Conservation (phyloP, 2,113 vertebrate species). For the Malurus elegans region DNA sequence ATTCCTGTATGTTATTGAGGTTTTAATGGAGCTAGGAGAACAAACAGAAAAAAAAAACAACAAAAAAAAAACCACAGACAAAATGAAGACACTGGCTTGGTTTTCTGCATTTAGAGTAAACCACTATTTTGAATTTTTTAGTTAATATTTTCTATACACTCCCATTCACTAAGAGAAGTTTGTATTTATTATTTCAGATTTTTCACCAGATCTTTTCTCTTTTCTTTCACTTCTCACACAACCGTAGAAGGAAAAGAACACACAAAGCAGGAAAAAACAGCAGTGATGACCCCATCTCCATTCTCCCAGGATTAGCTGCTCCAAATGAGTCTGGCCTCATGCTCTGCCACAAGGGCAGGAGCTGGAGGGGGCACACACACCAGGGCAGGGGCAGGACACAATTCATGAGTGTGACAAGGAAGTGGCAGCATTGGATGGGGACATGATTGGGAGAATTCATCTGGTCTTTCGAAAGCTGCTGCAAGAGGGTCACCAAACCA, state of each 20-base stretch:
- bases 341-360: not conserved
- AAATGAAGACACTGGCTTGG: not conserved
- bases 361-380: not conserved
- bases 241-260: not conserved
- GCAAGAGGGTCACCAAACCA: not conserved
- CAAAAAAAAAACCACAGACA: not conserved
- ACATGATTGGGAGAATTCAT: fast-evolving
- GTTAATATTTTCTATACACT: not conserved
- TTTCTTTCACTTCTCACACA: fast-evolving
- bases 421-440: not conserved
- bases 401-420: not conserved
- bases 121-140: not conserved
- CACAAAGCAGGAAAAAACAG: not conserved
- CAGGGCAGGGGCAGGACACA: not conserved
- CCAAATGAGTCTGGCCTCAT: not conserved
- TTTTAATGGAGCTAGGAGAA: not conserved
- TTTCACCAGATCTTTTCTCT: not conserved
- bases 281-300: fast-evolving
- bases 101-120: not conserved
- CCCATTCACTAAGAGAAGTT: not conserved
- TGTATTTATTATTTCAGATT: not conserved
- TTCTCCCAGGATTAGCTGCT: not conserved
- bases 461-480: not conserved
- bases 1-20: not conserved
- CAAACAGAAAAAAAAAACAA: not conserved